Percentiles rank a stretch among this genome's conserved stretches.
phyloP scores from a whole-genome alignment of 1,140 invertebrate species.

The Euura saliciscinereae region DNA sequence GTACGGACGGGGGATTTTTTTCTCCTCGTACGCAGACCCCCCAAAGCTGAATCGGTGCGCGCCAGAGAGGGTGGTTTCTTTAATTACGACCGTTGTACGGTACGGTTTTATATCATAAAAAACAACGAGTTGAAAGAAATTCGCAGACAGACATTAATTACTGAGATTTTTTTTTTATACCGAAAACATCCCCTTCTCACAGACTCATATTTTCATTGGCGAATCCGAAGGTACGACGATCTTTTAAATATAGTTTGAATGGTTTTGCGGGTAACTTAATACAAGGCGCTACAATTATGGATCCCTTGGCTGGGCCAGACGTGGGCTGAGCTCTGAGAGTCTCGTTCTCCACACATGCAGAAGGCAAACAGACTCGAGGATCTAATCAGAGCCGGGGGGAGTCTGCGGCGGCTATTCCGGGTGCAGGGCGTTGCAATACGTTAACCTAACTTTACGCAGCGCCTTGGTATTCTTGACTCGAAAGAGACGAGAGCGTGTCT shows the following conservation, averaged over 20 bases:
- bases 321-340: background rate
- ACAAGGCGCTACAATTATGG: background rate
- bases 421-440: constrained; percentile 43
- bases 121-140: too few species aligned
- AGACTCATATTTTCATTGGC: too few species aligned
- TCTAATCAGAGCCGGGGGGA: constrained; percentile 2
- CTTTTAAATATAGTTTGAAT: too few species aligned
- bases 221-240: too few species aligned
- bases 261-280: background rate
- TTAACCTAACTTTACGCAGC: constrained; percentile 40
- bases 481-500: background rate
- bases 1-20: background rate
- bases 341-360: background rate
- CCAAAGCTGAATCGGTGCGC: background rate
- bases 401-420: constrained; percentile 37
- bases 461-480: constrained; percentile 49
- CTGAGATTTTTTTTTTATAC: too few species aligned
- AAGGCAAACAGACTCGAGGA: background rate
- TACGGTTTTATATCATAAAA: too few species aligned
- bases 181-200: too few species aligned
- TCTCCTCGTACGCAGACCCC: background rate
- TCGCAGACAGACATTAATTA: too few species aligned
- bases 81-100: constrained; percentile 34
- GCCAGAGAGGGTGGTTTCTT: constrained; percentile 32
- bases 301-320: background rate